Evolutionary conservation across 1,140 invertebrate genomes (phyloP), one percentile per base, ranked within the genome.

Genomic region (Orchestia grillus): DNA sequence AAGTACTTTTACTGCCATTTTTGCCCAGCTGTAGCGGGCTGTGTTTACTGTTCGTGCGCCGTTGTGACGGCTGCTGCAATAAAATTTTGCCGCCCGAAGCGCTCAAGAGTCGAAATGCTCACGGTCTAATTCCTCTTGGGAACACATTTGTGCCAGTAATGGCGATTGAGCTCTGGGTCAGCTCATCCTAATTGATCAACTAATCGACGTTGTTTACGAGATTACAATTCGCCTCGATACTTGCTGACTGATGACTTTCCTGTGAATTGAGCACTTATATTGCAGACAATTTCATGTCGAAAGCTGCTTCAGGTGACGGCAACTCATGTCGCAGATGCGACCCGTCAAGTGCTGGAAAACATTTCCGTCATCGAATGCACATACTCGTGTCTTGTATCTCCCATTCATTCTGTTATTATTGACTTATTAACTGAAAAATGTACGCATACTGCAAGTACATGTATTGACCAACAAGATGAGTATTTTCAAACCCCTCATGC

Each of bases 41-140:
- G 88, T 90, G 88, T 90, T 90, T 90, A 90, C 88, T 44, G 41
- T 42, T 90, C 88, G 88, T 90, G 88, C 88, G 88, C 88, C 11
- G 41, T 41, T 44, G 41, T 90, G 88, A 90, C 88, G 43, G 88
- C 43, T 90, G 88, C 41, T 1, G 41, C 41, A 44, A 90, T 90
- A 90, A 90, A 90, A 90, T 42, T 90, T 41, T 44, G n/a, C 43
- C 28, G 88, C 88, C 42, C 43, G 88, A 90, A 90, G 88, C 88
- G 43, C 88, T 90, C 43, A 41, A 90, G 43, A 43, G 88, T 90
- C 43, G 41, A 42, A 44, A 44, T 44, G 41, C 88, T 90, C 41
- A 41, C 88, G 88, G 88, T 28, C 62, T 77, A 77, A 77, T 77
- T 77, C 62, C 62, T 77, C 62, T 77, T 77, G 11, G 62, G 28